Base-by-base conservation (phyloP, 2,797 vertebrate genomes). In the Peromyscus attwateri region DNA sequence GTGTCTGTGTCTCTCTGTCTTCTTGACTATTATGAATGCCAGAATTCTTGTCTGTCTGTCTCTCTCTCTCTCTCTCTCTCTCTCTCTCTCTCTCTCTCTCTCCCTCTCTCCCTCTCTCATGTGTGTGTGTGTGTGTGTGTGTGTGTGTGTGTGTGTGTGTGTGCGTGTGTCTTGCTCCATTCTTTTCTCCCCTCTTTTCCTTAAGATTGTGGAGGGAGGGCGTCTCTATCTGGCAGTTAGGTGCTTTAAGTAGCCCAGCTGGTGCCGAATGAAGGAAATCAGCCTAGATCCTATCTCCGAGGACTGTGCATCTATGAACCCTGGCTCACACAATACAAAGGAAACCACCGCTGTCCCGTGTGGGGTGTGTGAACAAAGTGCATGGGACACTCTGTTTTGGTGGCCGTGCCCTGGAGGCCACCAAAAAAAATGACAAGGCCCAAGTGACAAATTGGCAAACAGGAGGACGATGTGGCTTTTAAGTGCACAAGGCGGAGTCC, bases 231-330 rank as follows among this genome's bases (percentile, higher is more conserved):
- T 84, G 94, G 94, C 96, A 91, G 97, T 97, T 92, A 91, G 57
- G 85, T 89, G 21, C 97, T 98, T 98, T 89, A 97, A 97, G 95
- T 97, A 97, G 94, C 96, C 77, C 34, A 0, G 29, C 96, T 96
- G 88, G 95, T 89, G 25, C 29, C 94, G 71, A 93, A 90, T 96
- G 94, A 93, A 96, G 92, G 81, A 96, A 98, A 97, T 96, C 6
- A 0, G 1, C 43, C 93, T 96, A 97, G 93, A 95, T 97, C 8
- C 55, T 85, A n/a, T 97, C 89, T 95, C 97, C 97, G 95, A 96
- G 95, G 97, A 97, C 94, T 95, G 40, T 0, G 0, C 81, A 96
- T 71, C 93, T 91, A 5, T 89, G 71, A 97, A 95, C 76, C 1
- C 25, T 27, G 2, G 70, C 46, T 97, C 97, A 95, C 96, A 94